Base-by-base conservation (phyloP, 2,113 vertebrate species). In the Muntiacus reevesi region DNA sequence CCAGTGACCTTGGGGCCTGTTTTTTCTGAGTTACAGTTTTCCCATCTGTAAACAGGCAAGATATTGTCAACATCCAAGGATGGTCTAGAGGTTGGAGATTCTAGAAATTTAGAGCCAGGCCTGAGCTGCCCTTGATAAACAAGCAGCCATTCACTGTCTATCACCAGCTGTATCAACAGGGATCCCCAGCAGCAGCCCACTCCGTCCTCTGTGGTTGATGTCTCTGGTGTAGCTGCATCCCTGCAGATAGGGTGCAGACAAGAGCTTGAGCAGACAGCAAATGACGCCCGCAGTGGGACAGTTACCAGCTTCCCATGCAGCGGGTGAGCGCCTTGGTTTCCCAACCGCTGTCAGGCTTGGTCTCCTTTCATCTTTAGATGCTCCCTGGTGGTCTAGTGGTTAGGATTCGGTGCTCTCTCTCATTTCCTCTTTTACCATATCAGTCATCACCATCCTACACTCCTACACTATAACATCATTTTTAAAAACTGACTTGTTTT, bases 301-400 rank as follows among this genome's bases (percentile, higher is more conserved):
- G 67, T 74, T 74, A 23, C 6, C 10, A 1, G n/a, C 67, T 40
- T 74, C n/a, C 10, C 19, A 74, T 0, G 2, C 36, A 13, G 67
- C 40, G 10, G n/a, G 67, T 7, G 67, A 45, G 14, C 25, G 33
- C 1, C 7, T 27, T 7, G n/a, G 23, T 81, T 27, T 83, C 62
- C 33, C 11, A 8, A 1, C 36, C 19, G 4, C 43, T 25, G 23
- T 5, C 21, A 27, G 86, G 8, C 4, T 1, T 3, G 0, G 30
- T 45, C 50, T 25, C 62, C 17, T 50, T 91, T 89, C 28, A 28
- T 28, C 0, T 27, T 30, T 33, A 43, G 71, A 25, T 43, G 71
- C 23, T 43, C 40, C 36, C 23, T 43, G 36, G 40, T 43, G 71
- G 40, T 43, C 40, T 43, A 3, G 71, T 43, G 71, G 71, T 76